Conservation (phyloP, 1,140 invertebrate species). For the Zaprionus ghesquierei region DNA sequence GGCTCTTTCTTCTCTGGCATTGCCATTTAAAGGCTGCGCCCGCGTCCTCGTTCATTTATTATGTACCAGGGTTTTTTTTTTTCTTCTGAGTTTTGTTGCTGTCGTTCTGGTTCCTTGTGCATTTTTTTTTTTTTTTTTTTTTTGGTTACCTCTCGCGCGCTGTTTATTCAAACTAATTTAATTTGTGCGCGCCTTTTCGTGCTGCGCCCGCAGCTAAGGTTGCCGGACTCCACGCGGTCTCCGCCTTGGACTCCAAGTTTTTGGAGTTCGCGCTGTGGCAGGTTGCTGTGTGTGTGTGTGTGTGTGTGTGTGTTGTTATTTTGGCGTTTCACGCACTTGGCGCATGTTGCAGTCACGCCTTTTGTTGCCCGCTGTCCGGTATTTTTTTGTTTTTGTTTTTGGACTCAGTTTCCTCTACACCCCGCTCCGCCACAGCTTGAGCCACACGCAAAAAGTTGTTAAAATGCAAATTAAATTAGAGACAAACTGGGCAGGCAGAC, state of each 20-base stretch:
- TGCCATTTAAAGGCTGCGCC: slow-evolving; percentile 66
- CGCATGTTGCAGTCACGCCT: slow-evolving; percentile 79
- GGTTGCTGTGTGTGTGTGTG: slow-evolving; percentile 68
- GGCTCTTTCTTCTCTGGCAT: slow-evolving; percentile 3
- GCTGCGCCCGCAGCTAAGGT: slow-evolving; percentile 66
- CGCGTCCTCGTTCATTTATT: slow-evolving; percentile 71
- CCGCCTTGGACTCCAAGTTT: slow-evolving; percentile 8
- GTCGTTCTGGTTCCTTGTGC: slow-evolving; percentile 21
- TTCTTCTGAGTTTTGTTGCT: slow-evolving; percentile 40
- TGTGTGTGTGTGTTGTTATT: slow-evolving; percentile 50
- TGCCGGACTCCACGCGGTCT: background rate
- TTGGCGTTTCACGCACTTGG: slow-evolving; percentile 78
- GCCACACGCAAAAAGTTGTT: slow-evolving; percentile 80
- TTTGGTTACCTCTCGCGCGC: slow-evolving; percentile 58
- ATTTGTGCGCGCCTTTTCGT: slow-evolving; percentile 71
- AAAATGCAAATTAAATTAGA: slow-evolving; percentile 82
- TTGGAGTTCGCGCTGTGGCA: slow-evolving; percentile 44
- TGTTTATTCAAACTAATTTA: slow-evolving; percentile 82
- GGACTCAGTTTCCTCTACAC: background rate
- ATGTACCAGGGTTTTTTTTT: slow-evolving; percentile 55
- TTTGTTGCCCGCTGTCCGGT: slow-evolving; percentile 62
- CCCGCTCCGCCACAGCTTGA: slow-evolving; percentile 1
- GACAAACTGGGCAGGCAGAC: slow-evolving; percentile 58
- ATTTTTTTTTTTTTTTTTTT: slow-evolving; percentile 40
- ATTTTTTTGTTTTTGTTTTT: slow-evolving; percentile 19